Evolutionary conservation across 2,113 vertebrate species (phyloP), one percentile per base, ranked within the genome.

Genomic region (Aptenodytes patagonicus): DNA sequence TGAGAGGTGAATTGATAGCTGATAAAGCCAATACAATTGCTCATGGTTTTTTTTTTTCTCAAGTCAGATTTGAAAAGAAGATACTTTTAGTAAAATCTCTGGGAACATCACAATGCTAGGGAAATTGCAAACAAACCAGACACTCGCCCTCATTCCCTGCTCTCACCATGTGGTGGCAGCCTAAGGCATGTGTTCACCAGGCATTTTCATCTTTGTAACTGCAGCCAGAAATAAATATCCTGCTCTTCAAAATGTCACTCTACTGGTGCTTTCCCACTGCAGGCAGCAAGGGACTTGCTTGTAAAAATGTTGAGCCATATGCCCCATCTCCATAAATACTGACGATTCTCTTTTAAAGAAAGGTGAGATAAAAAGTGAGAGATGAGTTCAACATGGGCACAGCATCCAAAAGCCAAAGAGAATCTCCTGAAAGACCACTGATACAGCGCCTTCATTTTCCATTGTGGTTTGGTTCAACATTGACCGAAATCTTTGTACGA

Each of bases 121-220:
- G 44, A 47, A 58, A 54, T 17, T 3, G 5, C n/a, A 19, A 61
- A 19, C 17, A 9, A 31, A 20, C 0, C 9, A 19, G 16, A 2
- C 6, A 1, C 26, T 71, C 15, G 4, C 29, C 76, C 46, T 72
- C 85, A 32, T 98, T 98, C 66, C 19, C 75, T 8, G 34, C 29
- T 62, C 54, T 96, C 47, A 55, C 98, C 98, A 97, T 97, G 46
- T n/a, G 98, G 97, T 98, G 98, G 98, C 97, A 98, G 98, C 96
- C 97, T 95, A 97, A 98, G 98, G 98, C 98, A 70, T 76, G 66
- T n/a, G 62, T 98, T 98, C 79, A 31, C 66, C 76, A 13, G 44
- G 65, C 51, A 2, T n/a, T 55, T 44, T 32, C 71, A 3, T 16
- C 66, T 88, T 17, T 21, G 46, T 25, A 11, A 11, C 78, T 40